These are phyloP conservation scores for Stenoptilia bipunctidactyla DNA, from an alignment of 2,888 invertebrate genomes.

Conservation along the genomic window DNA sequence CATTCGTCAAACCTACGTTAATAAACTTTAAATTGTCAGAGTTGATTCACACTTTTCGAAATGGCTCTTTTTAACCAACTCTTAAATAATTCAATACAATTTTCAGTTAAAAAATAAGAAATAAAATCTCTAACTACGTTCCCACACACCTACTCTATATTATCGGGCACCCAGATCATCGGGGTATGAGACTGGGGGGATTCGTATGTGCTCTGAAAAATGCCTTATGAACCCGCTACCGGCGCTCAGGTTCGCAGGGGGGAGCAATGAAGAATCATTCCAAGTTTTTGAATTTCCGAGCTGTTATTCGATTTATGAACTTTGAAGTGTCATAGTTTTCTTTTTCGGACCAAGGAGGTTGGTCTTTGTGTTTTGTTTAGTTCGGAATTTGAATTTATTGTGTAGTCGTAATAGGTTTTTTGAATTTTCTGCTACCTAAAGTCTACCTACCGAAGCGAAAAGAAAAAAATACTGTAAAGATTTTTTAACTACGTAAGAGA, in stretches of 20 bases:
- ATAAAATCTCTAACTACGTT: conserved; percentile 6
- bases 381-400: too few species aligned
- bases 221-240: conserved; percentile 58
- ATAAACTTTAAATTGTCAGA: too few species aligned
- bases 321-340: not conserved
- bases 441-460: too few species aligned
- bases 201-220: conserved; percentile 67
- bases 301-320: not conserved
- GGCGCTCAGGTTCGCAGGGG: conserved; percentile 20
- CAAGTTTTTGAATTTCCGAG: not conserved
- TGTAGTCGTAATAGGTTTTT: too few species aligned
- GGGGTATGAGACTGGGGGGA: conserved; percentile 24
- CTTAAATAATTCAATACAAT: not conserved
- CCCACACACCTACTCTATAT: conserved; percentile 31
- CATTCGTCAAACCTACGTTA: too few species aligned
- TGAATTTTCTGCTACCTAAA: too few species aligned
- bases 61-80: too few species aligned
- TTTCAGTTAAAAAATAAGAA: too few species aligned
- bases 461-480: too few species aligned
- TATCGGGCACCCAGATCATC: conserved; percentile 54
- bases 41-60: too few species aligned
- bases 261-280: not conserved
- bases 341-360: not conserved
- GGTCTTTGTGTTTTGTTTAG: too few species aligned
- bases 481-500: too few species aligned